Evolutionary conservation across 2,113 vertebrate genomes (phyloP).

Genomic region (Gymnorhina tibicen): DNA sequence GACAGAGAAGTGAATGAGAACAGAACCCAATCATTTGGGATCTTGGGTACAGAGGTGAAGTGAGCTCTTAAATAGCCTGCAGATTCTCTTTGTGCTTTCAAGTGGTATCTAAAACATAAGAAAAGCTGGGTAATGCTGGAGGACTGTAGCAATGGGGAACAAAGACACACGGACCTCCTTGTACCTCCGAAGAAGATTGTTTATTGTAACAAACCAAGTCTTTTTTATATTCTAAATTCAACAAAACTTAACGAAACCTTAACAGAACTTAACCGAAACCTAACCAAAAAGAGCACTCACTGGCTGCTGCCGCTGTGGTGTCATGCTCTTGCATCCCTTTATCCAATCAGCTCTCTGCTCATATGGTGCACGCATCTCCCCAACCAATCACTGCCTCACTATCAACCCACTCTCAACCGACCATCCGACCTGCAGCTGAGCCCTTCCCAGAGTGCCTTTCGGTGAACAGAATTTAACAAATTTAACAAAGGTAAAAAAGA

Average conservation of each 20-base stretch:
- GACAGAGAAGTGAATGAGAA: not conserved
- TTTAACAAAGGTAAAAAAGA: not conserved
- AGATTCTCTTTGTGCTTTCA: not conserved
- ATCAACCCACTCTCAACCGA: not conserved
- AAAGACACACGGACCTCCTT: not conserved
- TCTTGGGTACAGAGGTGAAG: not conserved
- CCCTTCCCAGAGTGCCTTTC: not conserved
- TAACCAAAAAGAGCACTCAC: not conserved
- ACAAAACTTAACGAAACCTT: not conserved
- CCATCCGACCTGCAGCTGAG: not conserved
- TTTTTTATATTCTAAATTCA: not conserved
- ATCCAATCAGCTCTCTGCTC: not conserved
- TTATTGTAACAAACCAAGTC: not conserved
- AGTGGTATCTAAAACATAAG: not conserved
- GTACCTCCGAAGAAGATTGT: not conserved
- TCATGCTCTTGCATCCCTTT: fast-evolving
- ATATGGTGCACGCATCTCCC: not conserved
- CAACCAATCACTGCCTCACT: not conserved
- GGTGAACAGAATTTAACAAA: not conserved
- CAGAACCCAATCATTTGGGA: not conserved
- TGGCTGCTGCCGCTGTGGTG: not conserved
- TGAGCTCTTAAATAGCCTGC: not conserved
- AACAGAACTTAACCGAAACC: not conserved
- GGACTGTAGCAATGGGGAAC: not conserved
- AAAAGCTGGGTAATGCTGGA: not conserved